These are phyloP conservation scores for Venustaconcha ellipsiformis DNA, from an alignment of 1,140 invertebrate genomes.

Conservation along the genomic window DNA sequence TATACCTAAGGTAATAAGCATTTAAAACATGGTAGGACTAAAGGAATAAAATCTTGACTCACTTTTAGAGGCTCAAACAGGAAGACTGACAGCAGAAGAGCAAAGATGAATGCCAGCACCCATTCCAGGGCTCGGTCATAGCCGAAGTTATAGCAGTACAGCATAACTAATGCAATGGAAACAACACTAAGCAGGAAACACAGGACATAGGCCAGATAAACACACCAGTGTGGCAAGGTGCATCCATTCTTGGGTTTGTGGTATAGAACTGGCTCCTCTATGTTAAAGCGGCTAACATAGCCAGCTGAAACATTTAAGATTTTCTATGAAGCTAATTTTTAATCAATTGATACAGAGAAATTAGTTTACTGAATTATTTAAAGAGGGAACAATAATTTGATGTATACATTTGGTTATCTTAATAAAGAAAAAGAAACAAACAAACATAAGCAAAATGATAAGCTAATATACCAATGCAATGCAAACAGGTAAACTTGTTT, in stretches of 20 bases:
- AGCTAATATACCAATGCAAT: no score
- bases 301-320: slow-evolving; percentile 8
- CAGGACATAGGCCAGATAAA: slow-evolving; percentile 55
- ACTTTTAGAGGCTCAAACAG: slow-evolving; percentile 65
- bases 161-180: slow-evolving; percentile 54
- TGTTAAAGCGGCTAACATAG: slow-evolving; percentile 28
- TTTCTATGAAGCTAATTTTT: no score
- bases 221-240: slow-evolving; percentile 59
- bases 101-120: slow-evolving; percentile 56
- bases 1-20: background rate
- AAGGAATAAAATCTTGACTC: background rate
- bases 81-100: slow-evolving; percentile 53
- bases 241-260: slow-evolving; percentile 37
- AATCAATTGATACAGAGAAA: no score
- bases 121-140: slow-evolving; percentile 50
- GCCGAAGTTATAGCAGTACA: slow-evolving; percentile 61
- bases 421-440: no score
- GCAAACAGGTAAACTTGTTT: no score
- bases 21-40: background rate
- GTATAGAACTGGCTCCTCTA: slow-evolving; percentile 14
- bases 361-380: no score
- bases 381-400: no score
- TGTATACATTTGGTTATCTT: no score
- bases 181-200: slow-evolving; percentile 45
- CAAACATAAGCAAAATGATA: no score